Base-by-base conservation (phyloP, 2,113 vertebrate species). In the Herpailurus yagouaroundi region DNA sequence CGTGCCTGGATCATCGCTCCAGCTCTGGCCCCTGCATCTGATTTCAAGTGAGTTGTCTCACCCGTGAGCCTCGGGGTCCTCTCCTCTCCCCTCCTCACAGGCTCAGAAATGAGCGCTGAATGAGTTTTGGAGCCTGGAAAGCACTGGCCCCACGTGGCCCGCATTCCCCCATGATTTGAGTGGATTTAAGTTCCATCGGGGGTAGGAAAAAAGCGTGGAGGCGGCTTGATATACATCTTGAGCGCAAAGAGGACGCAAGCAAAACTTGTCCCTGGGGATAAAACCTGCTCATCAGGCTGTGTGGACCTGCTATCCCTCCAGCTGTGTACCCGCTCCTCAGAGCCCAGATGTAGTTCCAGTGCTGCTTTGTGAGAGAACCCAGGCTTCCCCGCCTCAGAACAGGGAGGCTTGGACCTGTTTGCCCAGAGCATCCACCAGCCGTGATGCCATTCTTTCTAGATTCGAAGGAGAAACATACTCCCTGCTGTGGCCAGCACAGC, bases 281-380 rank as follows among this genome's bases (percentile, higher is more conserved):
- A 12, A 23, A 36, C 25, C 31, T 11, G 71, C 64, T 13, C 23
- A 0, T 31, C 2, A 0, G 21, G 57, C 7, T 5, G 6, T 31
- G 7, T 12, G 50, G 45, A 4, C 27, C 14, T 13, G 3, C 31
- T 7, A 7, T 31, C 4, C 23, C 79, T 48, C 38, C 85, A 45
- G 80, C 63, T 38, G 36, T 38, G 36, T 38, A 38, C 36, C 36
- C 36, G 3, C 36, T 19, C 21, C 60, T 48, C 25, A 7, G 64
- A 23, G 55, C 19, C 73, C 48, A 79, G 7, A 12, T 5, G 29
- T 71, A 36, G 25, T 16, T 29, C 73, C 25, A 9, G 45, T 9
- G 57, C 52, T 4, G 16, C 23, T 13, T 21, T 15, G 27, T 25
- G 48, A 38, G 64, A 55, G 41, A 63, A 41, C 31, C 36, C 3